A percentile compares a stretch with the other conserved stretches of the same genome.
Evolutionary conservation across 2,888 invertebrate species (phyloP).

Genomic region (Brachypterus glaber): DNA sequence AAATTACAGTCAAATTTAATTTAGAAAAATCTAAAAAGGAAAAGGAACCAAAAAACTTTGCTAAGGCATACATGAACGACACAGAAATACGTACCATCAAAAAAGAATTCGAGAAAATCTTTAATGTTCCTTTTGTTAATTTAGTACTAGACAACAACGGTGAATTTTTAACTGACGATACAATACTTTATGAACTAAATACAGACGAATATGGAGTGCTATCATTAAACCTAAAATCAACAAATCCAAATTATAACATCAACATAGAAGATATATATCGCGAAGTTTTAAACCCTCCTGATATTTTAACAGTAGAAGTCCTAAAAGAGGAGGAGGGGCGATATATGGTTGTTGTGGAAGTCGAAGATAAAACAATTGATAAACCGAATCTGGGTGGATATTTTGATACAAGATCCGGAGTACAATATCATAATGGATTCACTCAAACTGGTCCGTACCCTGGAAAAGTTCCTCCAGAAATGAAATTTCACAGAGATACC

Average conservation of each 20-base stretch:
- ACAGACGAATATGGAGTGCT: constrained; percentile 27
- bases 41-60: no score
- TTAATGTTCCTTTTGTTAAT: constrained; percentile 45
- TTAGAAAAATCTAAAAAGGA: background rate
- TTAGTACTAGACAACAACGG: constrained; percentile 40
- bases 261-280: constrained; percentile 33
- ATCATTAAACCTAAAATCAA: constrained; percentile 28
- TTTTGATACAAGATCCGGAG: constrained; percentile 56
- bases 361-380: constrained; percentile 48
- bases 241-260: constrained; percentile 26
- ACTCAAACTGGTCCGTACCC: constrained; percentile 66
- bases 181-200: constrained; percentile 23
- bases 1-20: constrained; percentile 32
- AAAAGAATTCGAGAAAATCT: constrained; percentile 49
- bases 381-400: constrained; percentile 81
- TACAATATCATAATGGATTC: constrained; percentile 70
- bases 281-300: constrained; percentile 37
- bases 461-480: constrained; percentile 44
- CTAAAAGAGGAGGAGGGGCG: constrained; percentile 38
- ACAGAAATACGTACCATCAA: no score
- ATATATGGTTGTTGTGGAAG: constrained; percentile 48
- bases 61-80: no score
- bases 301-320: constrained; percentile 48
- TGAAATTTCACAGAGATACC: constrained; percentile 51
- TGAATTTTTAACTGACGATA: constrained; percentile 26